Base-by-base conservation (phyloP, 2,113 vertebrate species). In the Dendropsophus ebraccatus region DNA sequence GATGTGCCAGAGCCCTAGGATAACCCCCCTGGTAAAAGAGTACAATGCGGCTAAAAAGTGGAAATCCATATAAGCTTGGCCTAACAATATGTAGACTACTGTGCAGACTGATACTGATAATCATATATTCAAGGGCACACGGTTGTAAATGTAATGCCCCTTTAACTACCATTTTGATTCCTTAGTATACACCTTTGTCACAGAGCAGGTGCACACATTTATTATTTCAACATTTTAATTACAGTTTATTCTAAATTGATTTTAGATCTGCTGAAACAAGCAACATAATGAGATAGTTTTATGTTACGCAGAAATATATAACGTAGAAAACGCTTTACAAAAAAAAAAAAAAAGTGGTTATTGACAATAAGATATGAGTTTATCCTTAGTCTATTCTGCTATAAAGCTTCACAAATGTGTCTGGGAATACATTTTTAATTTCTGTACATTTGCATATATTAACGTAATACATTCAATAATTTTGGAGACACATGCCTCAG, bases 301-400 rank as follows among this genome's bases (percentile, higher is more conserved):
- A 35, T 7, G 8, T 67, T 32, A 23, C 28, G 1, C 16, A 32
- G 62, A 67, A 72, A 41, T 72, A 41, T 23, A 12, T 41, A 23
- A 23, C 16, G 9, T 23, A 72, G 25, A 41, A 37, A 72, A 41
- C 21, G 21, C 62, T 32, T 67, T 23, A 10, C 69, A 72, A 17
- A 72, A 41, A 23, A 23, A 23, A 30, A n/a, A n/a, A n/a, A n/a
- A 13, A 30, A 6, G 30, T 11, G 17, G 69, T 23, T 72, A 72
- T 41, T 41, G 69, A 72, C 69, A 37, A 72, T 72, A 72, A 72
- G 30, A 41, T 32, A 69, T 8, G 9, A 72, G 69, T 41, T 72
- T 23, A 41, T 72, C 2, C 23, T n/a, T 4, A 41, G 8, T 72
- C 13, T 72, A 1, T 41, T 72, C 35, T 72, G 32, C 35, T 72